phyloP scores from a whole-genome alignment of 92 coral and sea anemone genomes.

The Palythoa heliodiscus region DNA sequence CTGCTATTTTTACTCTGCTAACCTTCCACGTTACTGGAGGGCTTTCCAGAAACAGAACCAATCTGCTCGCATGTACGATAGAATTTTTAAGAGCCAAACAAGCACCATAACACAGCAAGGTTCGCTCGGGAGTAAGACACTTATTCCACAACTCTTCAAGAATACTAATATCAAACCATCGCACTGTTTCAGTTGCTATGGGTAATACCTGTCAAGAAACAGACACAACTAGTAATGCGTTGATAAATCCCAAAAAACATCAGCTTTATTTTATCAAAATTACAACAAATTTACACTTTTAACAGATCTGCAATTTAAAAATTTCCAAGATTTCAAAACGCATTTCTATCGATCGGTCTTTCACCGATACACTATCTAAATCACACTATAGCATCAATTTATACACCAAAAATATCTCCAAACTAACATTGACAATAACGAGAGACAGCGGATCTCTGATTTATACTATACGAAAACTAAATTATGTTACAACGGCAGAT shows the following conservation, averaged over 20 bases:
- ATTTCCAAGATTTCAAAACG: too few species aligned
- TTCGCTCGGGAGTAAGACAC: slow-evolving; percentile 71
- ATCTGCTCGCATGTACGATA: slow-evolving; percentile 86
- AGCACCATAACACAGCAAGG: slow-evolving; percentile 85
- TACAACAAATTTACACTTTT: too few species aligned
- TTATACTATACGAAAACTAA: too few species aligned
- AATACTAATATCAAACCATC: slow-evolving; percentile 94
- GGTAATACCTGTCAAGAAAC: slow-evolving; percentile 73
- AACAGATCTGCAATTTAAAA: too few species aligned
- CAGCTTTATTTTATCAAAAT: neutral
- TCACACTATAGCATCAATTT: too few species aligned
- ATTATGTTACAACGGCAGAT: too few species aligned
- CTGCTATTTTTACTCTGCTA: slow-evolving; percentile 54
- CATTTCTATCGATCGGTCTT: too few species aligned
- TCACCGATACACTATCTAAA: too few species aligned
- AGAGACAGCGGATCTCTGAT: too few species aligned
- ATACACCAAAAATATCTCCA: too few species aligned
- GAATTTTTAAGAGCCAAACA: slow-evolving; percentile 88
- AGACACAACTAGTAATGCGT: neutral
- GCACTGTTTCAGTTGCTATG: slow-evolving; percentile 83
- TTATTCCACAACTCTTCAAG: slow-evolving; percentile 85
- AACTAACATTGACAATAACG: too few species aligned
- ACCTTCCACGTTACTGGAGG: slow-evolving; percentile 99
- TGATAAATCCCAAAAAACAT: neutral
- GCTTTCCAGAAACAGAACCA: slow-evolving; percentile 86